Conservation (phyloP, 1,140 invertebrate species). For the Orchesella cincta region DNA sequence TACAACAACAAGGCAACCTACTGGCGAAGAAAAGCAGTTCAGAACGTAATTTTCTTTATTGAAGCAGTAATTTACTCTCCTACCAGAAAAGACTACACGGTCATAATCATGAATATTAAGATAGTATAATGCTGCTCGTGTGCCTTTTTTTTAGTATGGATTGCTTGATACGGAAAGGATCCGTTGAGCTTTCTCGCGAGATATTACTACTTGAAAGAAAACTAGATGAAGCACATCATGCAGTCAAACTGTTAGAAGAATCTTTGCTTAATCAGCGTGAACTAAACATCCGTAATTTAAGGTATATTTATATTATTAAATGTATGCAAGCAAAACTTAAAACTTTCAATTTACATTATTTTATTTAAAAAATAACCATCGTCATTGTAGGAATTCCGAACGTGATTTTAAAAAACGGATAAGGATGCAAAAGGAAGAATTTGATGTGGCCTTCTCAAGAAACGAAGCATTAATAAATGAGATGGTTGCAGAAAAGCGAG, state of each 20-base stretch:
- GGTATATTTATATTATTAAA: constrained; percentile 49
- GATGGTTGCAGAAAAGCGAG: constrained; percentile 67
- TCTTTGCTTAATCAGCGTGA: constrained; percentile 57
- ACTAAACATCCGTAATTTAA: constrained; percentile 55
- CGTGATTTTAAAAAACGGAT: constrained; percentile 56
- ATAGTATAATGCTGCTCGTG: no score
- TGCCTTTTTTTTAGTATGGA: constrained; percentile 38
- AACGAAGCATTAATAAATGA: constrained; percentile 73
- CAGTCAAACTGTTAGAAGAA: constrained; percentile 56
- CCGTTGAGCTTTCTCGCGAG: constrained; percentile 47
- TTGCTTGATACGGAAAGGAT: constrained; percentile 45
- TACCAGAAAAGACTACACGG: neutral
- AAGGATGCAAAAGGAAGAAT: constrained; percentile 67
- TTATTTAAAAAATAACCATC: neutral
- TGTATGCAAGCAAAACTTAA: neutral
- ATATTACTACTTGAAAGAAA: constrained; percentile 49
- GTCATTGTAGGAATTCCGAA: constrained; percentile 52
- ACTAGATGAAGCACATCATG: constrained; percentile 58
- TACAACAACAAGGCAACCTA: no score
- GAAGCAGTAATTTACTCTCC: no score
- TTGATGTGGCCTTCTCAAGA: constrained; percentile 64
- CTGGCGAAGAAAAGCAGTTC: neutral
- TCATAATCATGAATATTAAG: no score
- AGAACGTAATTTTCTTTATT: no score
- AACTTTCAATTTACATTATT: neutral